Base-by-base conservation (phyloP, 2,888 invertebrate species). In the Brenthis daphne region DNA sequence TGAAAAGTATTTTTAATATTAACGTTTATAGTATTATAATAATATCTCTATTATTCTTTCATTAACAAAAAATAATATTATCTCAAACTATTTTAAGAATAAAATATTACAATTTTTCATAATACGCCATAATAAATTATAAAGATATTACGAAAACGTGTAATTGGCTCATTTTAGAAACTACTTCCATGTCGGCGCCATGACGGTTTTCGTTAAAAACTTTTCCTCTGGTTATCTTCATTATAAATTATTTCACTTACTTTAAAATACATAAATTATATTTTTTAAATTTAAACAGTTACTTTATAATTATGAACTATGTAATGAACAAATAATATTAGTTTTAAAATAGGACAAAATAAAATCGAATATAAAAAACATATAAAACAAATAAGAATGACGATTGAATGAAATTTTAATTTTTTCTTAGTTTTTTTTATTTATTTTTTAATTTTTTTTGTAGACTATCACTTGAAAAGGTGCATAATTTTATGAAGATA, bases 141-240 rank as follows among this genome's bases (percentile, higher is more conserved):
- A 6, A 14, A 20, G 37, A 50, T 29, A 1, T 60, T 16, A n/a
- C 6, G 29, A 50, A 50, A 60, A 29, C 50, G 50, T 13, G 29
- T 50, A 60, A 60, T 60, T 60, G 60, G 50, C 60, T 29, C 29
- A 50, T 48, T 60, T 50, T 3, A 50, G 6, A 60, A 43, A 43
- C 37, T 43, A 60, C 60, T 60, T 48, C 12, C 50, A 60, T 29
- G 50, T 60, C 50, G 37, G 37, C 12, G 29, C 16, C 29, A 33
- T n/a, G 50, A 60, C 29, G 29, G 29, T 50, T 60, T 60, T 50
- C 60, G 2, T 50, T 29, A 11, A 50, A 24, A 60, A 60, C 29
- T 50, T 60, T 60, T 50, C 12, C 48, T 50, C 50, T 60, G 54
- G 24, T 54, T 50, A 43, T 43, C 8, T 43, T 11, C 37, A 43